Conservation (phyloP, 2,113 vertebrate genomes). For the Sinocyclocheilus grahami region DNA sequence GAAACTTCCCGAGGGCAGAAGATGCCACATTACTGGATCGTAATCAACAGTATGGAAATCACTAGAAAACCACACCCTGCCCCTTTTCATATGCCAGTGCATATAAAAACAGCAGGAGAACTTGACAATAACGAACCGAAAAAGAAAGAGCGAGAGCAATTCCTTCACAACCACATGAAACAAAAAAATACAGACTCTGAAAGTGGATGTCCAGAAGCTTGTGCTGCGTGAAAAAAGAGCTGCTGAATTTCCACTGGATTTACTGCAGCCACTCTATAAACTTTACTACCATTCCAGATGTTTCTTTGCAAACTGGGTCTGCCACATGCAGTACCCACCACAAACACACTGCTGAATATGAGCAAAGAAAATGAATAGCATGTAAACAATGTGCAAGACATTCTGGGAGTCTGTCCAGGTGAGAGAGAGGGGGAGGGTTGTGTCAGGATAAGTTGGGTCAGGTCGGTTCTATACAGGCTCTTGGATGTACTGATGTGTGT, state of each 20-base stretch:
- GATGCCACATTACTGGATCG: slow-evolving; percentile 26
- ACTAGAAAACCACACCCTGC: slow-evolving; percentile 66
- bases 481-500: not conserved
- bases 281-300: slow-evolving; percentile 26
- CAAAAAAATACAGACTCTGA: slow-evolving; percentile 47
- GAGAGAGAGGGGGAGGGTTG: not conserved
- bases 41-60: slow-evolving; percentile 51
- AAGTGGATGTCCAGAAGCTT: slow-evolving; percentile 38
- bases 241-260: not conserved
- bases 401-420: slow-evolving; percentile 6
- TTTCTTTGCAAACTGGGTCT: slow-evolving; percentile 33
- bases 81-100: slow-evolving; percentile 41
- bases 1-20: not conserved
- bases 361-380: slow-evolving; percentile 12
- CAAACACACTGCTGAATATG: slow-evolving; percentile 5
- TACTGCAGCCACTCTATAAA: slow-evolving; percentile 10
- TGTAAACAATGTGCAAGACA: not conserved
- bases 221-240: not conserved
- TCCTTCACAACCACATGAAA: slow-evolving; percentile 58
- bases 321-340: slow-evolving; percentile 1
- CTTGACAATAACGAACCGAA: slow-evolving; percentile 35
- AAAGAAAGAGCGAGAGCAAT: slow-evolving; percentile 54
- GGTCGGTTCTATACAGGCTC: slow-evolving; percentile 1
- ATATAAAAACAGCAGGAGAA: slow-evolving; percentile 41
- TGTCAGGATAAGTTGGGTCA: slow-evolving; percentile 29